A percentile compares a stretch with the other conserved stretches of the same genome.
Evolutionary conservation across 2,888 invertebrate species (phyloP).

Genomic region (Drosophila flavopinicola): DNA sequence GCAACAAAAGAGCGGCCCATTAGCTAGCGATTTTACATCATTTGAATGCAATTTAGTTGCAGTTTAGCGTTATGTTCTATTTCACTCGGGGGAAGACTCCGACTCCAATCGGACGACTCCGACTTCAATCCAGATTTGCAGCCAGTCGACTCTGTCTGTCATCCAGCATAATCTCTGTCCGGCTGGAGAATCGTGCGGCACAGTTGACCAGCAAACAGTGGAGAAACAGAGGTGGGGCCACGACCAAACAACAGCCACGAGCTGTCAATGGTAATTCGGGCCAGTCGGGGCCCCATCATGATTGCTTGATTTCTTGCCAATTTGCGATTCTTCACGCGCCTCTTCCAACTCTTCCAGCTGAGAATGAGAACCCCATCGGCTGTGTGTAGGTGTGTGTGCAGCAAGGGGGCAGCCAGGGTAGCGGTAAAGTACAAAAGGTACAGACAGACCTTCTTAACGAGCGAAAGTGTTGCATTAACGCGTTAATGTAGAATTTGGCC

Average conservation of each 20-base stretch:
- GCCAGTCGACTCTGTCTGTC: constrained; percentile 37
- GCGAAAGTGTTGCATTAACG: constrained; percentile 73
- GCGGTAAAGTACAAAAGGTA: constrained; percentile 8
- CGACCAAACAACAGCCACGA: constrained; percentile 20
- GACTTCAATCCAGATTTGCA: constrained; percentile 18
- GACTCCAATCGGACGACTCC: constrained; percentile 22
- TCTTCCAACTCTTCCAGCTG: too few relatives aligned
- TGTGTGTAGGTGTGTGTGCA: constrained; percentile 7
- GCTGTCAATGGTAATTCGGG: constrained; percentile 65
- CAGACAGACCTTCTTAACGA: constrained; percentile 69
- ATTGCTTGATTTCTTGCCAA: constrained; percentile 63
- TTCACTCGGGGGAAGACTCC: constrained; percentile 48
- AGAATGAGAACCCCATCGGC: constrained; percentile 15
- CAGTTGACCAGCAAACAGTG: constrained; percentile 45
- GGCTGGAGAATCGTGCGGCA: constrained; percentile 66
- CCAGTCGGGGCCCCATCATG: constrained; percentile 49
- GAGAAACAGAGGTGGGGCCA: neutral
- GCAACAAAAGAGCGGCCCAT: constrained; percentile 68
- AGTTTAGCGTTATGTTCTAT: constrained; percentile 75
- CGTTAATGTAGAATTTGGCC: constrained; percentile 59
- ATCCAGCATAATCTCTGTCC: constrained; percentile 25
- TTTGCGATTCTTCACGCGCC: constrained; percentile 56
- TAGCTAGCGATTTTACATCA: constrained; percentile 73
- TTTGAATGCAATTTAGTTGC: constrained; percentile 75
- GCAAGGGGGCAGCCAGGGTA: neutral